Conservation (phyloP, 2,797 vertebrate genomes). For the Rhinatrema bivittatum region DNA sequence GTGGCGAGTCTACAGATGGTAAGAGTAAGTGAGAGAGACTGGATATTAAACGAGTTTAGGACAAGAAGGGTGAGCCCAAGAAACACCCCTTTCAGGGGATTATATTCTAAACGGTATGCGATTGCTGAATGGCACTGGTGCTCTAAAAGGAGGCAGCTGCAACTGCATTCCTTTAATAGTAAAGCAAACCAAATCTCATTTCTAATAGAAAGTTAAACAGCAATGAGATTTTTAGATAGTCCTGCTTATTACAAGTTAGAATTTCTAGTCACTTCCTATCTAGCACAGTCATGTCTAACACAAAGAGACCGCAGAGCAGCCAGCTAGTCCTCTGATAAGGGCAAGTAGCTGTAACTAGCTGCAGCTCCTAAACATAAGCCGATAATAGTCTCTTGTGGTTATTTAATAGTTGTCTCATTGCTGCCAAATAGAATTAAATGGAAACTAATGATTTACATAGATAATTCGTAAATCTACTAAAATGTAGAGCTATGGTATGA, state of each 20-base stretch:
- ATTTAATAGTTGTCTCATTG: constrained; percentile 36
- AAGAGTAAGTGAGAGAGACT: constrained; percentile 47
- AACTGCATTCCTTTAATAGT: constrained; percentile 22
- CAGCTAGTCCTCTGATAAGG: not conserved
- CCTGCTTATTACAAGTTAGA: constrained; percentile 29
- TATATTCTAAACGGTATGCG: constrained; percentile 10
- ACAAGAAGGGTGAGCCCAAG: constrained; percentile 32
- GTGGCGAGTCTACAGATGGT: constrained; percentile 28
- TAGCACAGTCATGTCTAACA: constrained; percentile 15
- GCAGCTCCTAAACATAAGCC: constrained; percentile 30
- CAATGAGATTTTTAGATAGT: constrained; percentile 32
- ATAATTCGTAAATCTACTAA: constrained; percentile 30
- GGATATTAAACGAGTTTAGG: constrained; percentile 44
- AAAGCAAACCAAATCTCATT: constrained; percentile 37
- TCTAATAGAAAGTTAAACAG: constrained; percentile 42
- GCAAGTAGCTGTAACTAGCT: not conserved
- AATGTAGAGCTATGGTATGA: constrained; percentile 9
- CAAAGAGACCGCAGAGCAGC: too few relatives aligned
- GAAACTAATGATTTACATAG: constrained; percentile 24
- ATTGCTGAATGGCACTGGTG: constrained; percentile 13
- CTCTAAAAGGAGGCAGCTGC: constrained; percentile 25
- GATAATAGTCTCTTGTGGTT: constrained; percentile 39
- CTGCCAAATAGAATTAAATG: constrained; percentile 30
- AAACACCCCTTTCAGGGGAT: constrained; percentile 21
- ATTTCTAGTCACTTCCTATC: constrained; percentile 19